Evolutionary conservation across 1,140 invertebrate genomes (phyloP), one percentile per base, ranked within the genome.

Genomic region (Paramacrobiotus metropolitanus): DNA sequence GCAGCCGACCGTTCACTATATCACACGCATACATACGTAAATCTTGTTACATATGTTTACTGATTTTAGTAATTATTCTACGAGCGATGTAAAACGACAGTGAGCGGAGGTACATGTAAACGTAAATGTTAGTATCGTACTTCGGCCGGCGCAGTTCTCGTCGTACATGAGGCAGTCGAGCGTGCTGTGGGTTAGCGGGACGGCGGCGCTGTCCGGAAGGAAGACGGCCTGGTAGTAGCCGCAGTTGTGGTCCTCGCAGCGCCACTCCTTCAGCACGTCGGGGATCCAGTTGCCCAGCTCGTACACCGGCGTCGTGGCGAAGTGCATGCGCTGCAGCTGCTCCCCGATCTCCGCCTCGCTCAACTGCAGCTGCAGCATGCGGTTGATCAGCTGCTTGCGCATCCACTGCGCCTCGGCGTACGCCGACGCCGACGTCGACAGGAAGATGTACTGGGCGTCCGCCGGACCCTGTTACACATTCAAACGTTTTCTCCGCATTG

Each of bases 171-270:
- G 24, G 24, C 48, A 55, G 24, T 55, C 48, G 15, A 55, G 9
- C 15, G 48, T 55, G 48, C 24, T 55, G 15, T 20, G 24, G 24
- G 15, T 55, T 9, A 55, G 48, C 0, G 48, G 48, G 48, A 55
- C 48, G 48, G 15, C 28, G 24, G 48, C 15, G 48, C 24, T 55
- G 15, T 55, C 18, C 29, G 29, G 21, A 2, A 63, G 62, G 29
- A 68, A 59, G 3, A 65, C 21, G 40, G 66, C 65, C 60, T 68
- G 68, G 61, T 67, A 63, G 9, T 63, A 59, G 24, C 68, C 68
- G 64, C 68, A 68, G 40, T 62, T 61, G 62, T 68, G 68, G 60
- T 68, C 68, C 21, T 66, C 64, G 66, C 68, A 68, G 29, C 62
- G 29, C 68, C 68, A 68, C 45, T 68, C 65, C 24, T 65, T 63